A percentile compares a stretch with the other conserved stretches of the same genome.
These are phyloP conservation scores for Brachionus sp. DNA, from an alignment of 1,140 invertebrate genomes.

Conservation along the genomic window DNA sequence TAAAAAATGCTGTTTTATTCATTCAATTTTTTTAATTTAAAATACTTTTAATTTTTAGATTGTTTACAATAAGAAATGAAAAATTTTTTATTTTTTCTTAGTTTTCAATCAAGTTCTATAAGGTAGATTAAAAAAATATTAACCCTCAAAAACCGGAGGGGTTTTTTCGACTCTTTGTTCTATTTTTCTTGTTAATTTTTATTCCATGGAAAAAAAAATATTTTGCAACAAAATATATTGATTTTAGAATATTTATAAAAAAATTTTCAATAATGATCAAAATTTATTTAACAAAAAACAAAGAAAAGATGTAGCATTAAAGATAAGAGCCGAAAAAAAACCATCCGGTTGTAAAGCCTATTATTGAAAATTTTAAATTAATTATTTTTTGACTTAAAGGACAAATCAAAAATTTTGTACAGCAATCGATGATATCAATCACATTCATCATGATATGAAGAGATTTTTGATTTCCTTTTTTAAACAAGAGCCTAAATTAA, in stretches of 20 bases:
- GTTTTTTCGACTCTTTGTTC: no score
- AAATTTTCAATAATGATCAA: no score
- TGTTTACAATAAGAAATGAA: not conserved
- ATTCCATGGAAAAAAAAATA: no score
- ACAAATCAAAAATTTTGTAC: not conserved
- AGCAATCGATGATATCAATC: not conserved
- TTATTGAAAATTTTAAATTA: not conserved
- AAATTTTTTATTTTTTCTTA: constrained; percentile 7
- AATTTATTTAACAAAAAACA: no score
- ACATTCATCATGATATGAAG: not conserved
- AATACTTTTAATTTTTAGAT: not conserved
- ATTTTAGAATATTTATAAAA: not conserved
- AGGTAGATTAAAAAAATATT: not conserved
- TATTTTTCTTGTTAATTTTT: no score
- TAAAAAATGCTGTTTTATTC: constrained; percentile 19
- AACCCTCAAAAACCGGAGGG: no score
- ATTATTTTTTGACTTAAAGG: not conserved
- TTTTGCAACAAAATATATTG: not conserved
- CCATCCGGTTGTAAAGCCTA: no score
- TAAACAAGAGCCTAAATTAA: constrained; percentile 17
- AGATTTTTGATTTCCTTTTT: constrained; percentile 1
- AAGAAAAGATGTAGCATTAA: no score
- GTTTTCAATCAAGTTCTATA: not conserved
- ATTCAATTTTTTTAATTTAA: not conserved
- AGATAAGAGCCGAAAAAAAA: no score